Evolutionary conservation across 2,113 vertebrate species (phyloP), one percentile per base, ranked within the genome.

Genomic region (Megaleporinus macrocephalus): DNA sequence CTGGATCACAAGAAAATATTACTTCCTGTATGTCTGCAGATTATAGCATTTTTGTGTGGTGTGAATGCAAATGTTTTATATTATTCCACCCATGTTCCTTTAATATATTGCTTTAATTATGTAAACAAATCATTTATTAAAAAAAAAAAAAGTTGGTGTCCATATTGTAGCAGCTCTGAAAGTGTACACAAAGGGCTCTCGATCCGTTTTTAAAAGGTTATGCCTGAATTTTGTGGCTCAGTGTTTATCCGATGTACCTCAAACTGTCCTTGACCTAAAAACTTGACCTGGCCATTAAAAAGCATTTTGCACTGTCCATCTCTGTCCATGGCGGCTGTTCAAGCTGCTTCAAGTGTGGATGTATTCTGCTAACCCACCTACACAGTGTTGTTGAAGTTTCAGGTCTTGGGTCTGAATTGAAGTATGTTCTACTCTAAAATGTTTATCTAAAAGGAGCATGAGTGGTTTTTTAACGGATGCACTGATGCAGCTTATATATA

Each of bases 21-120:
- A 66, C 79, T 49, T 55, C 62, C 26, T 75, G 79, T 68, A 5
- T 81, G 53, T 72, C 41, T 16, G 27, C 36, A 61, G 24, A 72
- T n/a, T 61, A 27, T 79, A 47, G 69, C 20, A 4, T 61, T 18
- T 68, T 5, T 65, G 22, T 16, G 7, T 30, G 62, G 26, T 65
- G 44, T 74, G 47, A 57, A 68, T 81, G 72, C 71, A 75, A 57
- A 59, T 16, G 53, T 1, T 51, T 55, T 51, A 1, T 41, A 22
- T 36, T 44, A 44, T 70, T 24, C 36, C 66, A 44, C 66, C 20
- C 5, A 9, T 70, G 66, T 70, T 36, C 30, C 66, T 41, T n/a
- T 36, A 36, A 36, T 41, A 15, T 69, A 41, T 5, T 9, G 1
- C 22, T 69, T 41, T 24, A 11, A n/a, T 66, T 66, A 33, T 33